A percentile compares a stretch with the other conserved stretches of the same genome.
phyloP scores from a whole-genome alignment of 2,797 vertebrate species.

The Fistularia commersonii region DNA sequence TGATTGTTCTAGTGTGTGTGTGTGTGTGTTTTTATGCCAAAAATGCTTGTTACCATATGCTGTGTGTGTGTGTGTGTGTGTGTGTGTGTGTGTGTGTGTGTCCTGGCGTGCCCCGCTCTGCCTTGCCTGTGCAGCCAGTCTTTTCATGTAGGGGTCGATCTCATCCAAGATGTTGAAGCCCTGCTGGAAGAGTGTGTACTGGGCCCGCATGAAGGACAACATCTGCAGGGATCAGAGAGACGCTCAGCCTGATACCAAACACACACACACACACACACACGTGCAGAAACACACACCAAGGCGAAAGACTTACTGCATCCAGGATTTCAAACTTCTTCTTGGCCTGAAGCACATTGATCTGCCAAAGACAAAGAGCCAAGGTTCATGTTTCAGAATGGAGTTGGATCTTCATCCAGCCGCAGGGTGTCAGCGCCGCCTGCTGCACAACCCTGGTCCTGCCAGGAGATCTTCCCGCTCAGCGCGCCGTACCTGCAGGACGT shows the following conservation, averaged over 20 bases:
- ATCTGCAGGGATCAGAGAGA: conserved; percentile 75
- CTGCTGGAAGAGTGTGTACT: conserved; percentile 93
- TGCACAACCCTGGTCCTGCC: conserved; percentile 23
- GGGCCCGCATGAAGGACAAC: conserved; percentile 97
- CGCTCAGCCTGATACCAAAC: not conserved
- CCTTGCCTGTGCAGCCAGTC: conserved; percentile 88
- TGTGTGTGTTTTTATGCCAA: not conserved
- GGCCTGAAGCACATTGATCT: conserved; percentile 98
- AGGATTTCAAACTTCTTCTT: conserved; percentile 99
- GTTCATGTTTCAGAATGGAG: too few relatives aligned
- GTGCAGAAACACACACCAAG: not conserved
- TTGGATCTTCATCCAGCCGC: too few relatives aligned
- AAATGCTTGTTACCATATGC: not conserved
- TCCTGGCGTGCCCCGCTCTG: not conserved
- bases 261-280: not conserved
- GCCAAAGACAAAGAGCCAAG: conserved; percentile 5
- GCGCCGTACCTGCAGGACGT: conserved; percentile 85
- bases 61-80: not conserved
- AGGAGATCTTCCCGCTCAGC: not conserved
- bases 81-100: not conserved
- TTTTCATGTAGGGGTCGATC: conserved; percentile 97
- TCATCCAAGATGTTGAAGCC: conserved; percentile 91
- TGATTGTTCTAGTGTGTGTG: not conserved
- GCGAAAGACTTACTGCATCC: conserved; percentile 84
- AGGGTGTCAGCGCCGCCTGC: conserved; percentile 30